Evolutionary conservation across 2,888 invertebrate species (phyloP).

Genomic region (Drosophila algonquin): DNA sequence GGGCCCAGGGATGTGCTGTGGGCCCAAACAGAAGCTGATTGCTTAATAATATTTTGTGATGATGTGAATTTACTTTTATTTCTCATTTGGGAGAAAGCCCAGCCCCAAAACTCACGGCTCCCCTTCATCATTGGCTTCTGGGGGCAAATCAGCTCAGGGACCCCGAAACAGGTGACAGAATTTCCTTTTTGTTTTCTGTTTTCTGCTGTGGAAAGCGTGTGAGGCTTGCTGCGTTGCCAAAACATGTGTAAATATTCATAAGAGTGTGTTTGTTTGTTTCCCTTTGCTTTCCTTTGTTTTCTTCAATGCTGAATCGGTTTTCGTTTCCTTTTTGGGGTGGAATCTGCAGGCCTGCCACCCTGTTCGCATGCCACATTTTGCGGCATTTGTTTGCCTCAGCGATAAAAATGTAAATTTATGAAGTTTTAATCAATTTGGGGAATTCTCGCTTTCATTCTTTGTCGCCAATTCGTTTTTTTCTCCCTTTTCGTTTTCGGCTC

Average conservation of each 20-base stretch:
- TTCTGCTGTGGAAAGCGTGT: slow-evolving; percentile 34
- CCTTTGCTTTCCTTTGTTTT: slow-evolving; percentile 5
- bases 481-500: slow-evolving; percentile 34
- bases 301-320: slow-evolving; percentile 6
- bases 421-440: slow-evolving; percentile 79
- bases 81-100: slow-evolving; percentile 71
- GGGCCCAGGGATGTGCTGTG: slow-evolving; percentile 11
- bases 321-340: slow-evolving; percentile 35
- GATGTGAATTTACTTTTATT: slow-evolving; percentile 81
- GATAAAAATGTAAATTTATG: slow-evolving; percentile 79
- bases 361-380: slow-evolving; percentile 30
- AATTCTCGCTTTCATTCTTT: slow-evolving; percentile 55
- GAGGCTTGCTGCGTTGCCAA: slow-evolving; percentile 60
- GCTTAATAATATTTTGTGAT: slow-evolving; percentile 81
- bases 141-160: slow-evolving; percentile 55
- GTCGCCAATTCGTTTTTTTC: slow-evolving; percentile 36
- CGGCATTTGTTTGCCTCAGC: slow-evolving; percentile 65
- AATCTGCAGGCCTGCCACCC: slow-evolving; percentile 23
- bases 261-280: slow-evolving; percentile 34
- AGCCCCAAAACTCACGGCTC: slow-evolving; percentile 18
- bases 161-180: slow-evolving; percentile 62
- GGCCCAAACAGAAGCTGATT: slow-evolving; percentile 71
- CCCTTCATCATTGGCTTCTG: slow-evolving; percentile 60
- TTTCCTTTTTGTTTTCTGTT: slow-evolving; percentile 22
- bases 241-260: slow-evolving; percentile 76